Percentiles rank a stretch among this genome's conserved stretches.
Conservation (phyloP, 2,113 vertebrate species). For the Microcebus ravelobensis region DNA sequence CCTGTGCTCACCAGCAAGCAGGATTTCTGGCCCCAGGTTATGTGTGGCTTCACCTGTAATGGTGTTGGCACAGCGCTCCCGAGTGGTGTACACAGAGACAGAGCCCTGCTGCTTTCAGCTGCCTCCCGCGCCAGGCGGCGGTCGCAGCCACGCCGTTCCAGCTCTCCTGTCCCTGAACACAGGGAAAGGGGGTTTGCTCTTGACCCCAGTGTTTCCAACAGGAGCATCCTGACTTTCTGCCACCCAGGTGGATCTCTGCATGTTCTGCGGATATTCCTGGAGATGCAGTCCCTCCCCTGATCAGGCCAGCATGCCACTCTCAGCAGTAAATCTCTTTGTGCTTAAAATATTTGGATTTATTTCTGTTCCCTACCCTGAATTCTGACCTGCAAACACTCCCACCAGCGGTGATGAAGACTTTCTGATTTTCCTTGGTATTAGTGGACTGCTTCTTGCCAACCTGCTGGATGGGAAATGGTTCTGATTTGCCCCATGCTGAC, state of each 20-base stretch:
- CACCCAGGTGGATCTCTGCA: fast-evolving
- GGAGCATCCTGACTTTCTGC: neutral
- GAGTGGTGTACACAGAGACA: neutral
- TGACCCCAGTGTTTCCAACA: neutral
- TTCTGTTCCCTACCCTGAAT: neutral
- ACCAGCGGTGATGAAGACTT: neutral
- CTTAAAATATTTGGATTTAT: neutral
- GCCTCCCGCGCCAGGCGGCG: too few relatives aligned
- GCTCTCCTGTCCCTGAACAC: neutral
- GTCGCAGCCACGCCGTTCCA: neutral
- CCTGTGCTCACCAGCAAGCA: neutral
- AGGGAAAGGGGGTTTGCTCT: neutral
- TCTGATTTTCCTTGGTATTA: neutral
- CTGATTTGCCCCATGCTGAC: neutral
- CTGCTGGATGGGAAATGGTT: neutral
- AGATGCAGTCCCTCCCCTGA: neutral
- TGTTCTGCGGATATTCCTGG: neutral
- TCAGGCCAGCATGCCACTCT: neutral
- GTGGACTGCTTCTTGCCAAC: neutral
- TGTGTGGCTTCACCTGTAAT: neutral
- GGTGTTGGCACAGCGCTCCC: neutral
- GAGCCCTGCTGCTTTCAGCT: fast-evolving
- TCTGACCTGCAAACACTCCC: neutral
- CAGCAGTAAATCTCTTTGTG: neutral
- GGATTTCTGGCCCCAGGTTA: neutral